Base-by-base conservation (phyloP, 2,888 invertebrate species). In the Caenorhabditis doughertyi region DNA sequence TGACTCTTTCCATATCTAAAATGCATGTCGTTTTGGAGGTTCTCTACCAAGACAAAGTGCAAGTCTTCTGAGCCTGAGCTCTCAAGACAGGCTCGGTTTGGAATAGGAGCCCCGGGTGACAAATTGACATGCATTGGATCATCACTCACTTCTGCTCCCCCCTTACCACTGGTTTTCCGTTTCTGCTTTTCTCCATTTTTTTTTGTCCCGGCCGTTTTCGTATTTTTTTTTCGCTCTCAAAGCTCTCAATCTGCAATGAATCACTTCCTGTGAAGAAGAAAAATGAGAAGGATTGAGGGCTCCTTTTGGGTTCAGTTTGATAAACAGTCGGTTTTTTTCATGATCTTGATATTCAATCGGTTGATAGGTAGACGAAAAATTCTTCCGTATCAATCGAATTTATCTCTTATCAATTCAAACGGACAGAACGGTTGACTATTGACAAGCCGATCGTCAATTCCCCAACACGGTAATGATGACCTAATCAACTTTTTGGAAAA, bases 121-220 rank as follows among this genome's bases (percentile, higher is more conserved):
- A 81, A 81, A 81, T 81, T 71, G 76, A 72, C 76, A 76, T 65
- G 71, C 76, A 71, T 76, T 81, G 70, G 76, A 76, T 76, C 81
- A 81, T 81, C 81, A 76, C 65, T 81, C 81, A 76, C 73, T 80
- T 65, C 27, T 39, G 67, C 64, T 29, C 16, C 44, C 29, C 35
- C 29, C 18, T 47, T 49, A 11, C 72, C 23, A 35, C 39, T 60
- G 64, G 49, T 77, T 77, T 68, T 32, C 51, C 44, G 4, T 21
- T 44, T 42, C 27, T 55, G 21, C 53, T 58, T 35, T 42, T 9
- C n/a, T 21, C 29, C 56, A 51, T 25, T 55, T 65, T 65, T 64
- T 60, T 35, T 16, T 27, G 39, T 25, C 42, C 29, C 23, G 21
- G 23, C 65, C 47, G 32, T 51, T 67, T 55, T 55, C 27, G 4